Evolutionary conservation across 2,888 invertebrate genomes (phyloP).

Genomic region (Horisme vitalbata): DNA sequence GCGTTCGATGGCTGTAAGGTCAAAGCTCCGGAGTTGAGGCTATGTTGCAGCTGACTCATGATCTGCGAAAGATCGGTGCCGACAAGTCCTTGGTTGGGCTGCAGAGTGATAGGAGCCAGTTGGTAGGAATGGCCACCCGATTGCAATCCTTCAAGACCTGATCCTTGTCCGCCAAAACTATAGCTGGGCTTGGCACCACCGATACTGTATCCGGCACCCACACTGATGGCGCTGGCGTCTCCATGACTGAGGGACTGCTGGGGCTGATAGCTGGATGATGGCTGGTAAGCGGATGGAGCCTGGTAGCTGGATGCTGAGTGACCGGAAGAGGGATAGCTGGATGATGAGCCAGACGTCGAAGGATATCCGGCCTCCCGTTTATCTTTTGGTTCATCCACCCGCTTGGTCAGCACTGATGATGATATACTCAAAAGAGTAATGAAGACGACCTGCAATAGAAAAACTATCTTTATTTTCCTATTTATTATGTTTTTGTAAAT

Average conservation of each 20-base stretch:
- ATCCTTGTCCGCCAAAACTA: constrained; percentile 55
- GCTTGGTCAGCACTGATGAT: constrained; percentile 60
- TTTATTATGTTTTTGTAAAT: constrained; percentile 2
- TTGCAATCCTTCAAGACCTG: constrained; percentile 54
- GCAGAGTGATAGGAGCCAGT: constrained; percentile 66
- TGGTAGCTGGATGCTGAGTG: constrained; percentile 38
- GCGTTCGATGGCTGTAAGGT: constrained; percentile 56
- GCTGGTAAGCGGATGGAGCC: constrained; percentile 19
- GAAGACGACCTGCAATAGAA: constrained; percentile 70
- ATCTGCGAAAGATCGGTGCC: constrained; percentile 65
- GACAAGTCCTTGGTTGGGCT: constrained; percentile 55
- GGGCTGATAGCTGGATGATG: constrained; percentile 42
- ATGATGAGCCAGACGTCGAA: constrained; percentile 31
- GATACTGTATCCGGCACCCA: constrained; percentile 75
- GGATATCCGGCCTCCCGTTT: constrained; percentile 70
- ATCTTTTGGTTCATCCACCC: constrained; percentile 64
- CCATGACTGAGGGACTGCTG: constrained; percentile 53
- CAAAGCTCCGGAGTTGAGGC: constrained; percentile 62
- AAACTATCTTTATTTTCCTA: no score
- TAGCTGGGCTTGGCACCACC: constrained; percentile 68
- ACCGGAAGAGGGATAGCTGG: constrained; percentile 13
- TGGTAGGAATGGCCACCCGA: constrained; percentile 61
- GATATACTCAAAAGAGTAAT: constrained; percentile 63
- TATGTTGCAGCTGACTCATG: constrained; percentile 69
- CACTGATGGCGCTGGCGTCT: constrained; percentile 68